Base-by-base conservation (phyloP, 1,140 invertebrate species). In the Drosophila novamexicana region DNA sequence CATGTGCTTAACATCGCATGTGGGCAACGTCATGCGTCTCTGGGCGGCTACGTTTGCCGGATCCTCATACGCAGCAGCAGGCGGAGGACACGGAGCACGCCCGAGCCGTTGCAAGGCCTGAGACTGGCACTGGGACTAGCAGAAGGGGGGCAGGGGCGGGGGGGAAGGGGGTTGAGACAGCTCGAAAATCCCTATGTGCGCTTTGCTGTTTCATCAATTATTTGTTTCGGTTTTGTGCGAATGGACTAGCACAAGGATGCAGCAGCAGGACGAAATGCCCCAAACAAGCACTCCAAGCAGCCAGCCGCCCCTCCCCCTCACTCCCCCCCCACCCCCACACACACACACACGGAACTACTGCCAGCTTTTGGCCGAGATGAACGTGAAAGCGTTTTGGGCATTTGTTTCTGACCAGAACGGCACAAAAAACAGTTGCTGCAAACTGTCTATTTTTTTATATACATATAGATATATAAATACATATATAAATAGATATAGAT, bases 181-280 rank as follows among this genome's bases (percentile, higher is more conserved):
- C 74, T 72, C 39, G 50, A 76, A 77, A 77, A 77, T 77, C 75
- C 75, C 75, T 77, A 77, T 69, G 75, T 77, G 75, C 63, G 69
- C 75, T 77, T 77, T 77, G 75, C 75, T 77, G 69, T 77, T 73
- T 77, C 69, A 77, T 77, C 75, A 77, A 77, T 77, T 77, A 77
- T 77, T 72, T 77, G 70, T 76, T 75, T 75, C 72, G 72, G 72
- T 70, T 75, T 75, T 75, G 72, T 75, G 72, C 72, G 72, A 75
- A 75, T 69, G 72, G 66, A 58, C 72, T 67, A 70, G 53, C 57
- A 44, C 42, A 75, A 63, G 72, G 72, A 70, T 74, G 56, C 45
- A 69, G 34, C 16, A 39, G 53, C 36, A 69, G 57, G 47, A 62
- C 14, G 14, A 56, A 66, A 50, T 52, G 49, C 49, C 29, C 29